Conservation (phyloP, 1,140 invertebrate species). For the Stenopsyche tienmushanensis region DNA sequence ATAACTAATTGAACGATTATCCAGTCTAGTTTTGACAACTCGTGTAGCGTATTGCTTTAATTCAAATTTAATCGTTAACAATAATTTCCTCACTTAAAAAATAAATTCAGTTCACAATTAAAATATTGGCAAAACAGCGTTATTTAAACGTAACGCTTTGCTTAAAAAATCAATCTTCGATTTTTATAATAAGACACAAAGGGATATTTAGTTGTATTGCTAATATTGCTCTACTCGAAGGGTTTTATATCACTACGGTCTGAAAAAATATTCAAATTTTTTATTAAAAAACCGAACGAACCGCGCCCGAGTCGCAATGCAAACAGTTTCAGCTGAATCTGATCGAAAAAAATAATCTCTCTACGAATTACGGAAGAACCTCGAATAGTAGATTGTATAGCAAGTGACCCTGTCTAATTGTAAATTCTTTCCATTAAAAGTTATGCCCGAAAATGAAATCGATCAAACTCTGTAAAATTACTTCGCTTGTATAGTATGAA, state of each 20-base stretch:
- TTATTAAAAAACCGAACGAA: too few species aligned
- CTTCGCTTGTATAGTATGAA: too few species aligned
- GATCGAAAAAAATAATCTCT: slow-evolving; percentile 5
- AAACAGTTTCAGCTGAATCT: not conserved
- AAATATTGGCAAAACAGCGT: slow-evolving; percentile 24
- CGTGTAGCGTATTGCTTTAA: slow-evolving; percentile 35
- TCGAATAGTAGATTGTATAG: slow-evolving; percentile 30
- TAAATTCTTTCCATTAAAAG: not conserved
- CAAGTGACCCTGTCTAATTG: slow-evolving; percentile 26
- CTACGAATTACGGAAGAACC: slow-evolving; percentile 21
- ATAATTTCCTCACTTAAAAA: slow-evolving; percentile 22
- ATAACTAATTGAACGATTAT: slow-evolving; percentile 40
- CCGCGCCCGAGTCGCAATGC: too few species aligned
- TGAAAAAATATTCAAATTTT: not conserved
- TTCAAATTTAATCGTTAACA: slow-evolving; percentile 14
- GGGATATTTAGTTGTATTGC: slow-evolving; percentile 35
- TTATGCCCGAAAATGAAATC: not conserved
- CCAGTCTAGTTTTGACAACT: slow-evolving; percentile 40
- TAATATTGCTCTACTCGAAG: slow-evolving; percentile 38
- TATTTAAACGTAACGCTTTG: slow-evolving; percentile 28
- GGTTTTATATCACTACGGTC: not conserved
- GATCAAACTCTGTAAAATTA: too few species aligned
- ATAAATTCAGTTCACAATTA: slow-evolving; percentile 28
- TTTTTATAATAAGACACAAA: slow-evolving; percentile 38
- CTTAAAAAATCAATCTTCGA: slow-evolving; percentile 22